These are phyloP conservation scores for Shargacucullia verbasci DNA, from an alignment of 2,888 invertebrate genomes.

Conservation along the genomic window DNA sequence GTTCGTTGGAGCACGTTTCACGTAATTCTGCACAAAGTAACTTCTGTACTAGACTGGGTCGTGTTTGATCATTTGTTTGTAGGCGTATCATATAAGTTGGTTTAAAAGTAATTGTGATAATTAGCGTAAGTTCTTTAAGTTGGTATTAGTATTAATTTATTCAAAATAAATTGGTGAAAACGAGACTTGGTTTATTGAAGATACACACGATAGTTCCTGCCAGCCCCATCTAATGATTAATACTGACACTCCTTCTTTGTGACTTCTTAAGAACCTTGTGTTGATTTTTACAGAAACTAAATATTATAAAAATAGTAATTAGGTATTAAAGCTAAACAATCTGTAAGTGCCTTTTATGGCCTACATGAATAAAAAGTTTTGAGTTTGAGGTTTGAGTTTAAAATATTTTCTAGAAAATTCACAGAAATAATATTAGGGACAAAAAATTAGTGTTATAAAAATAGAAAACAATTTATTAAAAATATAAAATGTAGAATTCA, in stretches of 20 bases:
- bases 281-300: no score
- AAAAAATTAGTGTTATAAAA: neutral
- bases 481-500: slow-evolving; percentile 14
- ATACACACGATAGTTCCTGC: no score
- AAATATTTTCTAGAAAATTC: no score
- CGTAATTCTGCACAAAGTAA: slow-evolving; percentile 31
- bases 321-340: no score
- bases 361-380: no score
- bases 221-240: slow-evolving; percentile 22
- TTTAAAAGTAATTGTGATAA: slow-evolving; percentile 70
- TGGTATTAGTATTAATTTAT: slow-evolving; percentile 61
- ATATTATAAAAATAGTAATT: no score
- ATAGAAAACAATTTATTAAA: slow-evolving; percentile 11
- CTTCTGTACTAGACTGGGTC: slow-evolving; percentile 42
- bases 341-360: no score
- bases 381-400: no score
- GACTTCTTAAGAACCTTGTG: no score
- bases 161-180: slow-evolving; percentile 58
- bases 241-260: no score
- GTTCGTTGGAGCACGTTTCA: slow-evolving; percentile 14
- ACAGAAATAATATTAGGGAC: neutral
- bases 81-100: slow-evolving; percentile 53
- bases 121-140: slow-evolving; percentile 60
- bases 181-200: neutral
- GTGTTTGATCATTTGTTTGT: slow-evolving; percentile 62